phyloP scores from a whole-genome alignment of 2,113 vertebrate genomes.

The Catharus minimus region DNA sequence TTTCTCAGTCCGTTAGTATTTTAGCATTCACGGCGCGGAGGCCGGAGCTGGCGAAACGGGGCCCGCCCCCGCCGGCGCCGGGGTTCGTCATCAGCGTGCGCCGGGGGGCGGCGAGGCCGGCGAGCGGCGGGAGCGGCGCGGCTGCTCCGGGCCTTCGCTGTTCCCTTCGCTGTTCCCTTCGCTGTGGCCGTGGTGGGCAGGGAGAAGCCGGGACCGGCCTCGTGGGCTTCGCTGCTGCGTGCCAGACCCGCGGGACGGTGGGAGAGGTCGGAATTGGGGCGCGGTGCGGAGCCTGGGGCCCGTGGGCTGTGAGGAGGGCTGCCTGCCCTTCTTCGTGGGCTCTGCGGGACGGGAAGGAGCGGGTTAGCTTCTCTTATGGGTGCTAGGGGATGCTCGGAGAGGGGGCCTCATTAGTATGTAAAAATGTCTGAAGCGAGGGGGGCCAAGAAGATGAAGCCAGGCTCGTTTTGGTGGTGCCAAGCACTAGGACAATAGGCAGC shows the following conservation, averaged over 20 bases:
- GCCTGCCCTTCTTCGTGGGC: not conserved
- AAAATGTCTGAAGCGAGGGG: not conserved
- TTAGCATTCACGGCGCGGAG: rapidly evolving
- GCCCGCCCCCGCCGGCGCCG: not conserved
- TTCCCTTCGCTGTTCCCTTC: not conserved
- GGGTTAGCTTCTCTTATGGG: not conserved
- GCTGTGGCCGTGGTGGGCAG: not conserved
- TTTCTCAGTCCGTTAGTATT: too few species aligned
- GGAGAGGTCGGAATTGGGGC: not conserved
- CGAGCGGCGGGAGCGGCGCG: rapidly evolving
- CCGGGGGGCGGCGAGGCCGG: not conserved
- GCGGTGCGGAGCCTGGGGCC: not conserved
- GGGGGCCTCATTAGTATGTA: too few species aligned
- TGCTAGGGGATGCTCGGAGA: not conserved
- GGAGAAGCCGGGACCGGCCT: too few species aligned
- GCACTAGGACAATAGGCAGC: not conserved
- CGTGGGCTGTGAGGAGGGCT: not conserved
- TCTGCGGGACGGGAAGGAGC: not conserved
- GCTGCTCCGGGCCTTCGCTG: rapidly evolving
- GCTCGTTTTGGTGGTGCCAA: not conserved
- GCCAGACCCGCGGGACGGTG: too few species aligned
- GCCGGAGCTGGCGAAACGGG: rapidly evolving
- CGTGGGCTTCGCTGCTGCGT: not conserved
- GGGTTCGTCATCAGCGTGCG: not conserved
- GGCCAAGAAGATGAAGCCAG: too few species aligned